Evolutionary conservation across 2,888 invertebrate genomes (phyloP).

Genomic region (Clunio marinus): DNA sequence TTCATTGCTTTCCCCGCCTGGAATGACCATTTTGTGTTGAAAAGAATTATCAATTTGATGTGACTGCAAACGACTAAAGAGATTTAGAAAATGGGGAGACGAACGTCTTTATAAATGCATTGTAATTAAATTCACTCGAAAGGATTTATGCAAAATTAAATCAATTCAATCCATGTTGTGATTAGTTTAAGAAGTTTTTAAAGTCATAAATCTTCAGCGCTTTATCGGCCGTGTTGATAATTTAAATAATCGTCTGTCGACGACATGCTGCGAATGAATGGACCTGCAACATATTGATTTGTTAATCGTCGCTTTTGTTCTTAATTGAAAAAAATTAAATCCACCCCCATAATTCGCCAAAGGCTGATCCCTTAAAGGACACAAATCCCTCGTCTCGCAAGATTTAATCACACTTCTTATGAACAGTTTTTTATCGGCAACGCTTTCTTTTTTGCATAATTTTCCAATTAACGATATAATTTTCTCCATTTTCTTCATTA

Average conservation of each 20-base stretch:
- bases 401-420: too few relatives aligned
- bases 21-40: background rate
- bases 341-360: background rate
- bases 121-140: slow-evolving; percentile 10
- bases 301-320: background rate
- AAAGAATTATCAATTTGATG: background rate
- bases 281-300: slow-evolving; percentile 21
- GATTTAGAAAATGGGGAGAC: background rate
- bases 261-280: slow-evolving; percentile 12
- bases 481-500: slow-evolving; percentile 14
- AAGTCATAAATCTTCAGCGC: background rate
- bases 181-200: background rate
- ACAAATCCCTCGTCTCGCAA: too few relatives aligned
- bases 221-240: background rate
- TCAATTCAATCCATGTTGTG: too few relatives aligned
- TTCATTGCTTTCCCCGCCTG: background rate
- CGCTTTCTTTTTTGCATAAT: slow-evolving; percentile 14
- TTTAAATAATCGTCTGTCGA: slow-evolving; percentile 1
- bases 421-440: too few relatives aligned
- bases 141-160: slow-evolving; percentile 13
- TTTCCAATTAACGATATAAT: slow-evolving; percentile 23
- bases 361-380: background rate
- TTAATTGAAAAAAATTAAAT: slow-evolving; percentile 17
- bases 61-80: slow-evolving; percentile 5
- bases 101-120: slow-evolving; percentile 1